These are phyloP conservation scores for Pelodytes ibericus DNA, from an alignment of 2,797 vertebrate species.

Conservation along the genomic window DNA sequence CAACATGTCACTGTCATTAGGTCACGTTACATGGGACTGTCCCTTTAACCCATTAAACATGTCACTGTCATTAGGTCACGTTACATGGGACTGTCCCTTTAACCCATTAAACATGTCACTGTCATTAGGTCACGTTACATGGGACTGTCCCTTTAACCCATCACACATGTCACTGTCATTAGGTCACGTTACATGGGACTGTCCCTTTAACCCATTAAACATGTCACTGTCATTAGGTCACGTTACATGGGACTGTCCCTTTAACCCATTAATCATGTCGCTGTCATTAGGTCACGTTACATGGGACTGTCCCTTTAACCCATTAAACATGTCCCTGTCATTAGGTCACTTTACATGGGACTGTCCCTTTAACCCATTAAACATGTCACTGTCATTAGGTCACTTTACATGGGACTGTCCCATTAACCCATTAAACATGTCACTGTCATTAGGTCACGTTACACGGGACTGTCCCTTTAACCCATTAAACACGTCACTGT, in stretches of 20 bases:
- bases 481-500: background rate
- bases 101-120: conserved; percentile 73
- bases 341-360: no score
- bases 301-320: no score
- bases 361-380: no score
- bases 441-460: no score
- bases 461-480: background rate
- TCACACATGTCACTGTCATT: background rate
- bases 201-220: no score
- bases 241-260: no score
- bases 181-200: no score
- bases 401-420: background rate
- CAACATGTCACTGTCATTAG: background rate
- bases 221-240: no score
- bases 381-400: no score
- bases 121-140: background rate
- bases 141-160: background rate
- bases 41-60: background rate
- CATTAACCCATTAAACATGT: background rate
- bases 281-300: no score
- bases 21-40: background rate
- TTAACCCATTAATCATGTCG: no score
- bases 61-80: background rate
- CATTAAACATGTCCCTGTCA: no score
- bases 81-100: background rate